A percentile compares a stretch with the other conserved stretches of the same genome.
Conservation (phyloP, 92 coral and sea anemone genomes). For the Palythoa grandiflora region DNA sequence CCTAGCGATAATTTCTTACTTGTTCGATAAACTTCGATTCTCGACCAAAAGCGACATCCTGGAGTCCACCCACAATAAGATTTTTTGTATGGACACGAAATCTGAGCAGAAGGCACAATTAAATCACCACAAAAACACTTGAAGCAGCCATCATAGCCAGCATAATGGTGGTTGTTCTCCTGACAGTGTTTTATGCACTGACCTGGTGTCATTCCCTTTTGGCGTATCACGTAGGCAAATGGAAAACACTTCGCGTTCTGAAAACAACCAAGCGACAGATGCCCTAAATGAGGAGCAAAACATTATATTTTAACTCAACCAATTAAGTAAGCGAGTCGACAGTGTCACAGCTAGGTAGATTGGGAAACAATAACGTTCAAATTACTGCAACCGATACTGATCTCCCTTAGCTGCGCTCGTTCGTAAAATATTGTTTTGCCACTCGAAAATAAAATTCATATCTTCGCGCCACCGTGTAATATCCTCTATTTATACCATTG, state of each 20-base stretch:
- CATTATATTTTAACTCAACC: no score
- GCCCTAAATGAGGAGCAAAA: conserved; percentile 28
- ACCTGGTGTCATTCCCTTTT: conserved; percentile 37
- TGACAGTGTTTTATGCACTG: conserved; percentile 68
- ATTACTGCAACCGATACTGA: no score
- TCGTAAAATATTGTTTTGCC: no score
- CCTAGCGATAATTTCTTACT: neutral
- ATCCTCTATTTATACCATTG: no score
- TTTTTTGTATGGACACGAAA: neutral
- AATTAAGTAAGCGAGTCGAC: no score
- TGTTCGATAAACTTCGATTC: conserved; percentile 22
- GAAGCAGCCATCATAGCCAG: conserved; percentile 59
- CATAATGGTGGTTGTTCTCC: conserved; percentile 64
- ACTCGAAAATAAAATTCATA: no score
- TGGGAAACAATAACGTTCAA: no score
- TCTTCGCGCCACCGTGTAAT: no score
- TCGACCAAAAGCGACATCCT: neutral
- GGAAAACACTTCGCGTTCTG: conserved; percentile 47
- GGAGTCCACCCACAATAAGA: neutral
- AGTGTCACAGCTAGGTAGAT: no score
- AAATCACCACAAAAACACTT: conserved; percentile 63
- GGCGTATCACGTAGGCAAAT: conserved; percentile 34
- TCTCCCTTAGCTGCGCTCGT: no score
- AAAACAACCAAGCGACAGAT: conserved; percentile 62
- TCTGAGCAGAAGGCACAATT: neutral